Conservation (phyloP, 1,140 invertebrate genomes). For the Zaprionus tsacasi region DNA sequence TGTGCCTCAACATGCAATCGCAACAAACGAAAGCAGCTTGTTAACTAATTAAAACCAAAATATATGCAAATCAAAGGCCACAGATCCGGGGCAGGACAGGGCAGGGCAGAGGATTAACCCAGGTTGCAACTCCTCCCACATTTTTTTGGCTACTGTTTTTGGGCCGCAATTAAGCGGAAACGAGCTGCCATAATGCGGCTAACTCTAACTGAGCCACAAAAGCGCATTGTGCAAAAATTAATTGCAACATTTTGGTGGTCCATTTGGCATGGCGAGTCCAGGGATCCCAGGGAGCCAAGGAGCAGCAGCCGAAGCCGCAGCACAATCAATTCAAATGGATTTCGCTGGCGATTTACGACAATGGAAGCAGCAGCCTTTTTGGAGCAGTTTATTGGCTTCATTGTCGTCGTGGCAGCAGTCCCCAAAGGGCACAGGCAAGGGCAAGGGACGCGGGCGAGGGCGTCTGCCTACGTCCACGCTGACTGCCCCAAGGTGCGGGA, state of each 20-base stretch:
- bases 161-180: slow-evolving; percentile 62
- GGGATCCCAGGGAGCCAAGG: slow-evolving; percentile 12
- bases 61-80: slow-evolving; percentile 82
- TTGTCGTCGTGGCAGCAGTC: slow-evolving; percentile 57
- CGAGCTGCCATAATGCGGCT: slow-evolving; percentile 65
- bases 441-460: slow-evolving; percentile 30
- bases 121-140: slow-evolving; percentile 36
- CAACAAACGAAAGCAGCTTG: slow-evolving; percentile 84
- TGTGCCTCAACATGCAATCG: slow-evolving; percentile 82
- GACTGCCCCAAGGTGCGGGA: slow-evolving; percentile 68
- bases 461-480: slow-evolving; percentile 15
- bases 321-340: slow-evolving; percentile 80
- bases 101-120: background rate
- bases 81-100: slow-evolving; percentile 14
- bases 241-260: slow-evolving; percentile 81
- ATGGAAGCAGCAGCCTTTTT: slow-evolving; percentile 45
- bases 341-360: slow-evolving; percentile 72
- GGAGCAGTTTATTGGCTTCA: slow-evolving; percentile 74
- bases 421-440: slow-evolving; percentile 33
- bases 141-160: slow-evolving; percentile 29
- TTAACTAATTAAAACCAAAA: slow-evolving; percentile 84
- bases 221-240: slow-evolving; percentile 81
- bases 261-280: slow-evolving; percentile 5
- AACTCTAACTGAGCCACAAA: slow-evolving; percentile 71
- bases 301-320: too few species aligned